These are phyloP conservation scores for Thalpophila matura DNA, from an alignment of 2,888 invertebrate species.

Conservation along the genomic window DNA sequence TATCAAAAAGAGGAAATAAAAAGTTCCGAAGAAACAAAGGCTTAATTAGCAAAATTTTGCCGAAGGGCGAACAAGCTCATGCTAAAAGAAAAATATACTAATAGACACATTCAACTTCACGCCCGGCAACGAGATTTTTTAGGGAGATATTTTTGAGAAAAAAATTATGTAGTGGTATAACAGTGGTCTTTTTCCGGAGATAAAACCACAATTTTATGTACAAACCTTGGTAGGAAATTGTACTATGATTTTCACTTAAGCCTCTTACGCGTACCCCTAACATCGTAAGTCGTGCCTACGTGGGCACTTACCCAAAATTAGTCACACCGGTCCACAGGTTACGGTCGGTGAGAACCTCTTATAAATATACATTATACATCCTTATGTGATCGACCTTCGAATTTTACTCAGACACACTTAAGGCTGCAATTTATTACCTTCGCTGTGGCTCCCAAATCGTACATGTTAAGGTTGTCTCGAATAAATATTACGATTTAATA, in stretches of 20 bases:
- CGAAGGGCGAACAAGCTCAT: constrained; percentile 40
- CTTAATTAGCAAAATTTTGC: constrained; percentile 57
- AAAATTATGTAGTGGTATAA: constrained; percentile 32
- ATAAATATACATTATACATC: constrained; percentile 66
- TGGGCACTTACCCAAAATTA: constrained; percentile 78
- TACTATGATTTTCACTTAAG: constrained; percentile 76
- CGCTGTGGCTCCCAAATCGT: constrained; percentile 16
- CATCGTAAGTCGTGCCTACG: constrained; percentile 72
- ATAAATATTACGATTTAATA: constrained; percentile 2
- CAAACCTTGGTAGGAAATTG: constrained; percentile 69
- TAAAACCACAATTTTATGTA: constrained; percentile 57
- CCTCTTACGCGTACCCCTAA: constrained; percentile 71
- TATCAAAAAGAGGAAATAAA: constrained; percentile 59
- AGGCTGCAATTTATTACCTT: constrained; percentile 29
- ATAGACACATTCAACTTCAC: constrained; percentile 39
- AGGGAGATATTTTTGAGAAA: not conserved
- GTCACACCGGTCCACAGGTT: constrained; percentile 70
- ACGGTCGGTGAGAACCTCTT: constrained; percentile 63
- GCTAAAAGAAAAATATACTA: constrained; percentile 41
- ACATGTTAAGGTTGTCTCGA: constrained; percentile 17
- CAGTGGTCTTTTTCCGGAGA: constrained; percentile 34
- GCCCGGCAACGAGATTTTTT: constrained; percentile 11
- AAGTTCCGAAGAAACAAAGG: constrained; percentile 55
- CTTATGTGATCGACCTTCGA: constrained; percentile 56
- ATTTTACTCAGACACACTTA: constrained; percentile 54